Base-by-base conservation (phyloP, 2,888 invertebrate species). In the Zeuzera pyrina region DNA sequence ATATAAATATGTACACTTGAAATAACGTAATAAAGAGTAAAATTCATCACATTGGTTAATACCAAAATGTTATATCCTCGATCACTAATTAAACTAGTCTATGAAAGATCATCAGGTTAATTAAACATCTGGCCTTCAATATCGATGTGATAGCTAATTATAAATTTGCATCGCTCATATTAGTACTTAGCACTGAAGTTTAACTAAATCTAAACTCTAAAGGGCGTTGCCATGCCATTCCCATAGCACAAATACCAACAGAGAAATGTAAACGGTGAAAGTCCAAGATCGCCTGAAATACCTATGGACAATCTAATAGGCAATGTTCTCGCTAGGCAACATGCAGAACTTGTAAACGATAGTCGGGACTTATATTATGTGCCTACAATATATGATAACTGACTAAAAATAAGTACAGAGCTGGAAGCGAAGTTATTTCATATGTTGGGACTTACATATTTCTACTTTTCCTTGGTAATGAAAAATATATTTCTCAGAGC, bases 191-290 rank as follows among this genome's bases (percentile, higher is more conserved):
- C n/a, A n/a, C n/a, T n/a, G n/a, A n/a, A n/a, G n/a, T n/a, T n/a
- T n/a, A n/a, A n/a, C n/a, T n/a, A n/a, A n/a, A n/a, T n/a, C n/a
- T n/a, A n/a, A n/a, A n/a, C n/a, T 47, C 51, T 29, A 45, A 59
- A 58, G 62, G 62, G 66, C 57, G 57, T 56, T 42, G 52, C 59
- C 59, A 55, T 42, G 52, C 59, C 59, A 66, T 64, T 64, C 58
- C 57, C 64, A 63, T 68, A 72, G 56, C 71, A 69, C 66, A 65
- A 76, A 77, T 76, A 70, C 70, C 70, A 64, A 57, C 50, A 62
- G 64, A 56, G 54, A 62, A 66, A 69, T 58, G 60, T 66, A 67
- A 72, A 62, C 60, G 77, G 77, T 68, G 79, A 78, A 78, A 78
- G 77, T 77, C 42, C 25, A 12, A 55, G 57, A 57, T 62, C 57